Evolutionary conservation across 2,888 invertebrate species (phyloP), one percentile per base, ranked within the genome.

Genomic region (Morpho helenor): DNA sequence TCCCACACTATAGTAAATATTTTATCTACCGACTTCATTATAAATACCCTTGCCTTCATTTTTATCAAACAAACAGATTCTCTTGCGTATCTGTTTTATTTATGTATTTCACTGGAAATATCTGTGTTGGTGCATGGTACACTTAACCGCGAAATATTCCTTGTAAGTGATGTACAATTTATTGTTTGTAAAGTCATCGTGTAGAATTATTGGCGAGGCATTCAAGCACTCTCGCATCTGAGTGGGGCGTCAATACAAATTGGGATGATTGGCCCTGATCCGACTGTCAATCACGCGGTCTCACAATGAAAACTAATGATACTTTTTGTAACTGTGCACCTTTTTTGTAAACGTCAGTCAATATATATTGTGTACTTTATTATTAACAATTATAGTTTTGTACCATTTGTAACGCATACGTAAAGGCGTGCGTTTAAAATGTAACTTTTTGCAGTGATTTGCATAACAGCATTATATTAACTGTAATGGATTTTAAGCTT

Each of bases 231-330:
- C 75, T 68, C 70, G 62, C 66, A 60, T 68, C 64, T 45, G 59
- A 69, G 75, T 70, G 72, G 70, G 74, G 71, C 73, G 73, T 77
- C 74, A 69, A 68, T 75, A 85, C 80, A 83, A 83, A 84, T 84
- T 86, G 79, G 76, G 74, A 73, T 76, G 78, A 76, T 77, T 79
- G 77, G 70, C 71, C 72, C 74, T 72, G 71, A 73, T 74, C 76
- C 68, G 68, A 57, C 73, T 72, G 77, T 77, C 77, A 74, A 73
- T 75, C 75, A 75, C 54, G 60, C 62, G 56, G 60, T 56, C 60
- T 53, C 61, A 73, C 71, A 77, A 77, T 77, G 67, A 75, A 68
- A 71, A 74, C 75, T 77, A 78, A 78, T 77, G 75, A 75, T 75
- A 74, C 71, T 64, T 60, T 60, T 62, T 62, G 55, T 62, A 57